Evolutionary conservation across 2,113 vertebrate genomes (phyloP).

Genomic region (Hylia prasina): DNA sequence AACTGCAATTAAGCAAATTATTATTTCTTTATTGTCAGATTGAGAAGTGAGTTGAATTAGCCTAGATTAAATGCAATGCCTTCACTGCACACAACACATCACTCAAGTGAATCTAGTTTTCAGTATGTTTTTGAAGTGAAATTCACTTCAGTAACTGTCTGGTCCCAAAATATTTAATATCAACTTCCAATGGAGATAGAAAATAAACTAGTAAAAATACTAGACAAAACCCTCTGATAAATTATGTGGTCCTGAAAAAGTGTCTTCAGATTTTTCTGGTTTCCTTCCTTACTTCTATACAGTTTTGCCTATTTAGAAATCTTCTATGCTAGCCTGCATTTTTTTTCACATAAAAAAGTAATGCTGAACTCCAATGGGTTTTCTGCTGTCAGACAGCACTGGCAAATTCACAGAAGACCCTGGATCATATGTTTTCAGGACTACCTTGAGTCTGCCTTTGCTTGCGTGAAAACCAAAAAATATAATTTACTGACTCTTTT

Average conservation of each 20-base stretch:
- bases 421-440: background rate
- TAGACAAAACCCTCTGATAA: background rate
- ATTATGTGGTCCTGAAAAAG: background rate
- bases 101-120: background rate
- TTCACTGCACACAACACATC: background rate
- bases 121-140: background rate
- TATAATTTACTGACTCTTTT: background rate
- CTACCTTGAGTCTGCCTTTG: background rate
- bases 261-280: background rate
- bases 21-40: background rate
- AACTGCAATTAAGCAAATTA: background rate
- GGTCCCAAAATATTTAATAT: background rate
- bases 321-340: background rate
- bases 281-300: background rate
- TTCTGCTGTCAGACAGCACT: background rate
- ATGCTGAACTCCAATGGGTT: background rate
- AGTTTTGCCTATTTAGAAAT: background rate
- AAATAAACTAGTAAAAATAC: background rate
- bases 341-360: background rate
- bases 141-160: background rate
- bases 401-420: background rate
- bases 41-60: background rate
- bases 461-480: background rate
- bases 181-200: background rate
- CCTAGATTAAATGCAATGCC: background rate